Evolutionary conservation across 2,113 vertebrate genomes (phyloP), one percentile per base, ranked within the genome.

Genomic region (Rhodinocichla rosea): DNA sequence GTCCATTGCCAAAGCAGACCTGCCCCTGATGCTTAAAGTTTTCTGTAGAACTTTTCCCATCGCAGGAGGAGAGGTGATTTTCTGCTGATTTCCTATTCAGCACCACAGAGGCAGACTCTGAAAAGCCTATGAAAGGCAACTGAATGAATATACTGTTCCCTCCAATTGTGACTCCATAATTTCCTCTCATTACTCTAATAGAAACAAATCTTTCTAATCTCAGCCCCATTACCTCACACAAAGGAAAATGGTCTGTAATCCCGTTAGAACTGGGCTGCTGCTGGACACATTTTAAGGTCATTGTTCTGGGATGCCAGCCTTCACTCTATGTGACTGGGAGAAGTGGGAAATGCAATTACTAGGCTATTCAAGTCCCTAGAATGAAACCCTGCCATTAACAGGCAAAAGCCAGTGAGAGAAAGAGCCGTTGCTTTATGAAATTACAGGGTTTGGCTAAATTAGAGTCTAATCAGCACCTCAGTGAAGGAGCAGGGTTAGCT

Each of bases 291-390:
- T 94, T 97, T 87, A 97, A 90, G 95, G 97, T 95, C 97, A 97
- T 97, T 97, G 97, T 98, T 98, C 92, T 91, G 52, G 32, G 86
- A 96, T 92, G 93, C 94, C 88, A 95, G 89, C 80, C 74, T 93
- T 76, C 93, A 95, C 91, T 52, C 92, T 62, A 52, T 94, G 77
- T 95, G 93, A 92, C 94, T 92, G 82, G 90, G 83, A 91, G 81
- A 97, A 97, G 73, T 67, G 92, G 95, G 60, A 94, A 96, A 97
- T 87, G 93, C 95, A 97, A 97, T 98, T 97, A 97, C 89, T 27
- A 79, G 77, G 73, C 95, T 95, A 95, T 97, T 98, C 97, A 98
- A 65, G 74, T 81, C 56, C 90, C 73, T 71, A 92, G 95, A 97
- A 97, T 97, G 95, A 96, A 97, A 92, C 56, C 81, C 86, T 87